Evolutionary conservation across 2,113 vertebrate genomes (phyloP), one percentile per base, ranked within the genome.

Genomic region (Eulemur macaco): DNA sequence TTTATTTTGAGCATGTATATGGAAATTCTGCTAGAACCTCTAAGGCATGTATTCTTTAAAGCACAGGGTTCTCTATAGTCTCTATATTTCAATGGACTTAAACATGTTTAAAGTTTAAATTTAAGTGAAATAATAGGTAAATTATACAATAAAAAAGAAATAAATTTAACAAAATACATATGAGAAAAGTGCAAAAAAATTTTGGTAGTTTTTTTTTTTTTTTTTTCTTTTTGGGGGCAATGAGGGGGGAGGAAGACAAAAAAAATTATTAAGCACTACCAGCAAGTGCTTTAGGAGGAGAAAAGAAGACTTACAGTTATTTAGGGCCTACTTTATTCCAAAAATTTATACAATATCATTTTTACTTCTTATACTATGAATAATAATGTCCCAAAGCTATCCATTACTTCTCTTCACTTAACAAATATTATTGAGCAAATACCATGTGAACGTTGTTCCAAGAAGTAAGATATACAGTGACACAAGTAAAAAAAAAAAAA

Each of bases 51-150:
- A n/a, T 50, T 50, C 20, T 77, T 84, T 60, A 50, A 95, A 83
- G 5, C 17, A 77, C 0, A 85, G 12, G 54, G 8, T 86, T n/a
- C 60, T 1, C 3, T 84, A 23, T 15, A 23, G 2, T n/a, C 0
- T 74, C 10, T 0, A 18, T 56, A 71, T 71, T 81, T 90, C 56
- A 92, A 87, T 78, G 12, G 4, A 15, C 12, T 77, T 76, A 84
- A 83, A 17, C 13, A 76, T 45, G 87, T 63, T 76, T 25, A n/a
- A 60, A 94, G 2, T 42, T 83, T 87, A 88, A 94, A 45, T 7
- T 20, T 20, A 21, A 25, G 1, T 50, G 8, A 94, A 89, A 42
- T 77, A 73, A 78, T 34, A 20, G 54, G 29, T n/a, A 1, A 89
- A 86, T 50, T 1, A 15, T 56, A 47, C 11, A 68, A 74, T 25